Evolutionary conservation across 2,113 vertebrate species (phyloP).

Genomic region (Nerophis ophidion): DNA sequence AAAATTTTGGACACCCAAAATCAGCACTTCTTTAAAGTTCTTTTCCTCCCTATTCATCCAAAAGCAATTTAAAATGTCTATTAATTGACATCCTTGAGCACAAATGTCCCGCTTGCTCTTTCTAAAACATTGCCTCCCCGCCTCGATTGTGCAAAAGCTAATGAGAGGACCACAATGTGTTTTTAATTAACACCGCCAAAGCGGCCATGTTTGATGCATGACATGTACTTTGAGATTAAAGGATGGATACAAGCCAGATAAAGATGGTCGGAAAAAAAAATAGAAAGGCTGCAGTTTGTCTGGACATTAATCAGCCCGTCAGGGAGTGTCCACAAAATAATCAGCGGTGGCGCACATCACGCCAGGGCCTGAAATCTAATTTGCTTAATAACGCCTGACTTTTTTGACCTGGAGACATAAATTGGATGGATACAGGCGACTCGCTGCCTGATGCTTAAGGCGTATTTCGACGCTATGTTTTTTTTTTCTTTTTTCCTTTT

Average conservation of each 20-base stretch:
- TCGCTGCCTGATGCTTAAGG: slow-evolving; percentile 24
- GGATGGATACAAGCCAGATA: slow-evolving; percentile 28
- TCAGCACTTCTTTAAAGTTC: slow-evolving; percentile 23
- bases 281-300: slow-evolving; percentile 9
- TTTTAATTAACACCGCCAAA: slow-evolving; percentile 62
- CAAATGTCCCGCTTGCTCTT: slow-evolving; percentile 26
- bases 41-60: slow-evolving; percentile 53
- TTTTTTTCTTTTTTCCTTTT: slow-evolving; percentile 8
- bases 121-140: slow-evolving; percentile 12
- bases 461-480: slow-evolving; percentile 29
- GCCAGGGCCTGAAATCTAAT: slow-evolving; percentile 35
- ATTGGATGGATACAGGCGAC: slow-evolving; percentile 32
- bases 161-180: slow-evolving; percentile 50
- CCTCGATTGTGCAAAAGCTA: slow-evolving; percentile 20
- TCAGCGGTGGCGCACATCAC: slow-evolving; percentile 24
- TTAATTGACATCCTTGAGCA: slow-evolving; percentile 48
- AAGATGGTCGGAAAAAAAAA: not conserved
- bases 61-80: slow-evolving; percentile 53
- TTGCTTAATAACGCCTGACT: slow-evolving; percentile 34
- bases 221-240: slow-evolving; percentile 21
- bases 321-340: slow-evolving; percentile 31
- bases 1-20: slow-evolving; percentile 1
- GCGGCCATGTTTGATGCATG: slow-evolving; percentile 32
- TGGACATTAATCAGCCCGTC: slow-evolving; percentile 32
- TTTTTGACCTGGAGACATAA: slow-evolving; percentile 34